Base-by-base conservation (phyloP, 1,140 invertebrate species). In the Drosophila biarmipes region DNA sequence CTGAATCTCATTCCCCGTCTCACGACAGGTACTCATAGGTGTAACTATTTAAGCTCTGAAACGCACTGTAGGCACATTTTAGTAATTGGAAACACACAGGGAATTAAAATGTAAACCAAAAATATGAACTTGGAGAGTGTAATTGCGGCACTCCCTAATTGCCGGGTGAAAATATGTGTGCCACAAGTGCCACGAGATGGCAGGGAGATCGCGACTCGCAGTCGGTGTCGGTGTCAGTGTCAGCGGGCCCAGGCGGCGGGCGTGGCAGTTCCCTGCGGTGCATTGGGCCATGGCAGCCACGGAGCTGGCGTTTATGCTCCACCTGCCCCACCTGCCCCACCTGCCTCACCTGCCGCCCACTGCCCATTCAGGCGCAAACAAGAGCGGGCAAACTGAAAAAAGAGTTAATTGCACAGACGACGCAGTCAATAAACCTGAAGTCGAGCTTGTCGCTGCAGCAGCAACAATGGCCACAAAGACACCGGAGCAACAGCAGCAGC, bases 401-500 rank as follows among this genome's bases (percentile, higher is more conserved):
- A 64, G 52, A 61, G 53, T 34, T 82, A 84, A 82, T 82, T 84
- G 71, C 80, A 84, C 37, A 63, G 79, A 73, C 68, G 63, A 45
- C 72, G 73, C 81, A 85, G 81, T 86, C 81, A 85, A 85, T 85
- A 85, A 85, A 85, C 81, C 77, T 86, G 67, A 56, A 59, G 59
- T 74, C 40, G 64, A 64, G 64, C 61, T 59, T 67, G 71, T 66
- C 55, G 72, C 38, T 68, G 54, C 43, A 34, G 56, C 40, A 35
- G 58, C 77, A 75, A 76, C 80, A 82, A 78, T 82, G 63, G 74
- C 68, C 73, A 73, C 37, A 46, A 45, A 62, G 29, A 63, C 29
- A 35, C 12, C 74, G 29, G n/a, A 37, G 34, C 27, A 51, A 19
- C 19, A 45, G 46, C 72, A 71, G 43, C 73, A 74, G 62, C 62